Conservation (phyloP, 2,888 invertebrate genomes). For the Coelopa pilipes region DNA sequence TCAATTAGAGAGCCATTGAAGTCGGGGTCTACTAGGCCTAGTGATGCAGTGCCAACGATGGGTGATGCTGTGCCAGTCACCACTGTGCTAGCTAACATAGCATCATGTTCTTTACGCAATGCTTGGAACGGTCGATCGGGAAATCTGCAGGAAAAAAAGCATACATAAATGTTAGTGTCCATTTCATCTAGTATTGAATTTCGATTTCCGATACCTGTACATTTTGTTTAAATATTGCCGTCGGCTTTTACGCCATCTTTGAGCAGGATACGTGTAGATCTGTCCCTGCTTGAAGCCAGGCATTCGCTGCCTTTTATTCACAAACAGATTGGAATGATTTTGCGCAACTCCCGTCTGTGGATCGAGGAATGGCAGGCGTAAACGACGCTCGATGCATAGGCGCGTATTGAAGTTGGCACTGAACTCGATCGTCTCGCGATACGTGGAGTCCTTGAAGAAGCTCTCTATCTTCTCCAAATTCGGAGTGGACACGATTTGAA, state of each 20-base stretch:
- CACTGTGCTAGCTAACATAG: constrained; percentile 52
- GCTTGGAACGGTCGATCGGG: constrained; percentile 66
- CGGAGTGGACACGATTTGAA: constrained; percentile 75
- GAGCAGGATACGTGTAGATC: constrained; percentile 90
- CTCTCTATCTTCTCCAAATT: constrained; percentile 81
- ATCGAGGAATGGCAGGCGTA: constrained; percentile 94
- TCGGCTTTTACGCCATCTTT: constrained; percentile 90
- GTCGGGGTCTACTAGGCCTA: constrained; percentile 53
- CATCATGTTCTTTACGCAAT: constrained; percentile 62
- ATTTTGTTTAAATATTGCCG: constrained; percentile 79
- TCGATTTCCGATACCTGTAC: constrained; percentile 55
- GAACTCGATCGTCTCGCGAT: constrained; percentile 91
- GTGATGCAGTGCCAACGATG: constrained; percentile 43
- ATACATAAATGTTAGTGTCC: not conserved
- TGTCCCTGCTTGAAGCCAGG: constrained; percentile 90
- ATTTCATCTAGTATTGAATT: not conserved
- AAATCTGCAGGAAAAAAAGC: constrained; percentile 52
- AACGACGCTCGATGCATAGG: constrained; percentile 88
- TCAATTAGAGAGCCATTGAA: constrained; percentile 65
- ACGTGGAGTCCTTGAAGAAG: constrained; percentile 87
- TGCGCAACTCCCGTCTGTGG: constrained; percentile 98
- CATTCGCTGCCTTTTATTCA: constrained; percentile 88
- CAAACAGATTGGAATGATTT: constrained; percentile 89
- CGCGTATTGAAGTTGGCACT: constrained; percentile 94
- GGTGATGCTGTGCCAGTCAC: constrained; percentile 48